Conservation (phyloP, 2,888 invertebrate genomes). For the Callyntrura guangdongensis region DNA sequence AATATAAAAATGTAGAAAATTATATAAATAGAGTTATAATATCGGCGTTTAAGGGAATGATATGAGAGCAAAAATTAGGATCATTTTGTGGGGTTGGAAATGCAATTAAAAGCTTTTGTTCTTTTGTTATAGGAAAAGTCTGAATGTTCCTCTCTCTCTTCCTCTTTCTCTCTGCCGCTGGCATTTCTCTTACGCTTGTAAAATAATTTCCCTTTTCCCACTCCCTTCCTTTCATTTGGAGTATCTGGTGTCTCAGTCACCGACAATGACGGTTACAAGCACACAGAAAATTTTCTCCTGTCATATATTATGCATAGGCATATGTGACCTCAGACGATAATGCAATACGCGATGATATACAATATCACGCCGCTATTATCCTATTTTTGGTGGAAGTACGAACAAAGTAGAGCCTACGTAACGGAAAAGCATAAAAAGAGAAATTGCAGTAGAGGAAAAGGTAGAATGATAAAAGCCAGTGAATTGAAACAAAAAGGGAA, state of each 20-base stretch:
- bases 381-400: not conserved
- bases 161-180: constrained; percentile 74
- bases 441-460: not conserved
- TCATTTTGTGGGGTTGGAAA: constrained; percentile 67
- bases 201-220: constrained; percentile 25
- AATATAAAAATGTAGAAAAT: not conserved
- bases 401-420: not conserved
- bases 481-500: not conserved
- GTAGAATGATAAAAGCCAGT: not conserved
- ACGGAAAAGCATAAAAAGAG: not conserved
- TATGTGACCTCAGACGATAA: not conserved
- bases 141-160: constrained; percentile 1
- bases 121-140: constrained; percentile 54
- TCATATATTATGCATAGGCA: not conserved
- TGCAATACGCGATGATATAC: not conserved
- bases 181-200: constrained; percentile 56
- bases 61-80: constrained; percentile 68
- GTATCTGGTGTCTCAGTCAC: not conserved
- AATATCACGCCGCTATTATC: not conserved
- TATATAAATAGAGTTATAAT: not conserved
- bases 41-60: constrained; percentile 20
- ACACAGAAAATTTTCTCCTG: constrained; percentile 2
- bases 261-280: not conserved
- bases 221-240: not conserved
- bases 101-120: constrained; percentile 76